A percentile compares a stretch with the other conserved stretches of the same genome.
Conservation (phyloP, 2,113 vertebrate genomes). For the Hydrochoerus hydrochaeris region DNA sequence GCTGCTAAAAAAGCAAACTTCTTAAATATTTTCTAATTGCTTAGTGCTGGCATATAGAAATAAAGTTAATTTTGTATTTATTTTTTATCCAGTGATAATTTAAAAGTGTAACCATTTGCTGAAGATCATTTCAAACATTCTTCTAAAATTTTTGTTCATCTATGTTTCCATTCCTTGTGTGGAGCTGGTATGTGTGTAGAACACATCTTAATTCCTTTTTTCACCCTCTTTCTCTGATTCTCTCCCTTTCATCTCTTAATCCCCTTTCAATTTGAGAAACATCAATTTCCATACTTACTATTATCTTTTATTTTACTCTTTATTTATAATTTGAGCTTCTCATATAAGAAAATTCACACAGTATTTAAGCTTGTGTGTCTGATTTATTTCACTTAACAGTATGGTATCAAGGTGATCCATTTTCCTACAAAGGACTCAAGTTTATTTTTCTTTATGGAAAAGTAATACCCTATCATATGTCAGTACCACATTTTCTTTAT, state of each 20-base stretch:
- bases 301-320: not conserved
- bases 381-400: not conserved
- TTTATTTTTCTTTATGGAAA: not conserved
- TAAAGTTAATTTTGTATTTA: slow-evolving; percentile 18
- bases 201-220: not conserved
- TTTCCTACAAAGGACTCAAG: not conserved
- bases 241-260: not conserved
- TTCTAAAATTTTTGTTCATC: not conserved
- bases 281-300: not conserved
- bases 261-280: not conserved
- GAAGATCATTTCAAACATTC: not conserved
- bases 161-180: not conserved
- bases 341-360: not conserved
- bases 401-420: not conserved
- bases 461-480: not conserved
- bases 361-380: not conserved
- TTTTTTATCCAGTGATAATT: not conserved
- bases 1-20: not conserved
- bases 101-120: not conserved
- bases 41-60: slow-evolving; percentile 12
- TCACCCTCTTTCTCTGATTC: not conserved
- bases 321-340: not conserved
- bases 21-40: slow-evolving; percentile 50
- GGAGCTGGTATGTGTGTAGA: not conserved
- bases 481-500: not conserved